phyloP scores from a whole-genome alignment of 2,797 vertebrate species.

The Sardinella longiceps region DNA sequence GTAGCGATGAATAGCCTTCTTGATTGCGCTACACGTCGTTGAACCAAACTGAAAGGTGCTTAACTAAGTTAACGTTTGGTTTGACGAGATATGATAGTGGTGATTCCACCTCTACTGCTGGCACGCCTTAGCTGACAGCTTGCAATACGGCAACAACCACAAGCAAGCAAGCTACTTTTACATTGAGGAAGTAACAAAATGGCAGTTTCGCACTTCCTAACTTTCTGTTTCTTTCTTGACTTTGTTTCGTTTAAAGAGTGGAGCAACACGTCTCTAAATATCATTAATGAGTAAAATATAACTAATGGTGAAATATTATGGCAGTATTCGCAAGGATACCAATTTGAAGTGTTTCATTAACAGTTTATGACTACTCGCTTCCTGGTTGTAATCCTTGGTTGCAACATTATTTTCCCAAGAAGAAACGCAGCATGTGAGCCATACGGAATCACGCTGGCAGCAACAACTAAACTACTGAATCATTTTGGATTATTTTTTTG shows the following conservation, averaged over 20 bases:
- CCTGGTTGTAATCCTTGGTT: background rate
- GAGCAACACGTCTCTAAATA: background rate
- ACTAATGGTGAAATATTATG: background rate
- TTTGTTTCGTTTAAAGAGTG: background rate
- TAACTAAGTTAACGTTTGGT: no score
- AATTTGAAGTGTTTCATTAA: background rate
- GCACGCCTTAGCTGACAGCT: background rate
- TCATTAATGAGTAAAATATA: background rate
- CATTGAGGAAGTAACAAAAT: conserved; percentile 25
- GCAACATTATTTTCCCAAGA: conserved; percentile 14
- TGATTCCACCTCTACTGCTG: background rate
- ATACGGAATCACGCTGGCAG: background rate
- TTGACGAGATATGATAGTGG: no score
- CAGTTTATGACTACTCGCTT: background rate
- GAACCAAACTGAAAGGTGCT: no score
- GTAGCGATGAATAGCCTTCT: no score
- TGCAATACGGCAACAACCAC: background rate
- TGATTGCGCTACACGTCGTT: no score
- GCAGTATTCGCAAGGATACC: background rate
- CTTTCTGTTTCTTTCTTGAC: conserved; percentile 8
- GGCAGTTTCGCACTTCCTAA: background rate
- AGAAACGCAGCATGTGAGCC: background rate
- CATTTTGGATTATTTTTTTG: background rate
- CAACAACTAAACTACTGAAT: background rate
- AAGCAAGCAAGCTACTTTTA: background rate